These are phyloP conservation scores for Eristalinus aeneus DNA, from an alignment of 2,888 invertebrate species.

Conservation along the genomic window DNA sequence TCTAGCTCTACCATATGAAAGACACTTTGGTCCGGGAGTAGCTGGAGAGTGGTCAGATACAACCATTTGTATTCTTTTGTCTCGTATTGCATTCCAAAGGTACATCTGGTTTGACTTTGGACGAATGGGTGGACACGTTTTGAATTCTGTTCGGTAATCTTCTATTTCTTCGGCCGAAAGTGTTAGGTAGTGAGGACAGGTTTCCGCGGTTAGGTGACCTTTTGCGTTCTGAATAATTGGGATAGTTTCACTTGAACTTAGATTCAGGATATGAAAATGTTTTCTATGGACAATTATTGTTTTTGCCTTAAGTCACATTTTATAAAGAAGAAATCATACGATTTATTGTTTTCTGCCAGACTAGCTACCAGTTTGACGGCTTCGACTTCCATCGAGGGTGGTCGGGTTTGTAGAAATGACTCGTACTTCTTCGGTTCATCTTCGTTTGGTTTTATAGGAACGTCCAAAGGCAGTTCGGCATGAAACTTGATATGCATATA, in stretches of 20 bases:
- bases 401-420: constrained; percentile 85
- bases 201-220: constrained; percentile 85
- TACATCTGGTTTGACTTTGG: constrained; percentile 83
- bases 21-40: constrained; percentile 84
- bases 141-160: constrained; percentile 85
- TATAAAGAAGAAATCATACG: constrained; percentile 50
- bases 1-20: constrained; percentile 79
- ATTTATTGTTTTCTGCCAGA: constrained; percentile 79
- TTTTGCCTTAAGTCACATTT: background rate
- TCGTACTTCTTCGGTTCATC: constrained; percentile 83
- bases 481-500: constrained; percentile 84
- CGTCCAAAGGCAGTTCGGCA: constrained; percentile 84
- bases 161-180: constrained; percentile 85
- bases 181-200: constrained; percentile 87
- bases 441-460: constrained; percentile 72
- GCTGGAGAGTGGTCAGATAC: constrained; percentile 87
- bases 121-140: constrained; percentile 88
- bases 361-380: constrained; percentile 84
- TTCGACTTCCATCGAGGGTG: constrained; percentile 85
- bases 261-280: constrained; percentile 86
- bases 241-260: constrained; percentile 84
- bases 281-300: constrained; percentile 80
- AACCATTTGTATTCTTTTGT: constrained; percentile 84
- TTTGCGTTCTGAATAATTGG: constrained; percentile 81
- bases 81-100: constrained; percentile 84